phyloP scores from a whole-genome alignment of 2,113 vertebrate genomes.

The Oryzias melastigma region DNA sequence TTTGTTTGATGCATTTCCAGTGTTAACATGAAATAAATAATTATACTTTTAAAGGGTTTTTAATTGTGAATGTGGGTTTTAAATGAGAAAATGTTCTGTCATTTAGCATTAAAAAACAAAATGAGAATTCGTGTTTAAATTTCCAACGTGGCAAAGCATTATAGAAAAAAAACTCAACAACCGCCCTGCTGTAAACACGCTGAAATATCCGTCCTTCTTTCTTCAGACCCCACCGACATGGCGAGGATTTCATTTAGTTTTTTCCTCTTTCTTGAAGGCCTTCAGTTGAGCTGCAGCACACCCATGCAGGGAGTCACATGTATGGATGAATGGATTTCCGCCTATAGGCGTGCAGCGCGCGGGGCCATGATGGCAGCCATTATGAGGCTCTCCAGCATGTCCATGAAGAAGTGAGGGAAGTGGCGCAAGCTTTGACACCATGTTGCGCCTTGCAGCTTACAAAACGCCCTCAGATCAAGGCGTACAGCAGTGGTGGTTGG shows the following conservation, averaged over 20 bases:
- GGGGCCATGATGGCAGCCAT: constrained; percentile 71
- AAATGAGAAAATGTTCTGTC: too few species aligned
- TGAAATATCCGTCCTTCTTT: constrained; percentile 8
- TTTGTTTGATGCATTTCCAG: too few species aligned
- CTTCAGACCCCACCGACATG: constrained; percentile 13
- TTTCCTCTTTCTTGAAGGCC: constrained; percentile 11
- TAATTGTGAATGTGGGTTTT: too few species aligned
- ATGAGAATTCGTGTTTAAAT: too few species aligned
- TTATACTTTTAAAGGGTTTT: too few species aligned
- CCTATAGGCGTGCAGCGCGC: constrained; percentile 48
- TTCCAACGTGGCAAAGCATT: not conserved
- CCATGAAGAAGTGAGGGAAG: constrained; percentile 61
- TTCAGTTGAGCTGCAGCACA: constrained; percentile 13
- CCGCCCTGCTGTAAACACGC: constrained; percentile 43
- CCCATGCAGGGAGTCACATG: constrained; percentile 39
- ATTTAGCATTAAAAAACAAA: too few species aligned
- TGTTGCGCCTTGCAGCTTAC: constrained; percentile 46
- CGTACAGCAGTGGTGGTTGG: not conserved
- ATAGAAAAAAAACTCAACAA: not conserved
- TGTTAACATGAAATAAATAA: too few species aligned
- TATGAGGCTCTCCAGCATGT: constrained; percentile 65
- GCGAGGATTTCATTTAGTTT: constrained; percentile 26
- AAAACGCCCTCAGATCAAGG: constrained; percentile 24
- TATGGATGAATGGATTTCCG: constrained; percentile 39
- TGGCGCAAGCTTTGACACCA: constrained; percentile 59